These are phyloP conservation scores for Peromyscus melanophrys DNA, from an alignment of 2,797 vertebrate genomes.

Conservation along the genomic window DNA sequence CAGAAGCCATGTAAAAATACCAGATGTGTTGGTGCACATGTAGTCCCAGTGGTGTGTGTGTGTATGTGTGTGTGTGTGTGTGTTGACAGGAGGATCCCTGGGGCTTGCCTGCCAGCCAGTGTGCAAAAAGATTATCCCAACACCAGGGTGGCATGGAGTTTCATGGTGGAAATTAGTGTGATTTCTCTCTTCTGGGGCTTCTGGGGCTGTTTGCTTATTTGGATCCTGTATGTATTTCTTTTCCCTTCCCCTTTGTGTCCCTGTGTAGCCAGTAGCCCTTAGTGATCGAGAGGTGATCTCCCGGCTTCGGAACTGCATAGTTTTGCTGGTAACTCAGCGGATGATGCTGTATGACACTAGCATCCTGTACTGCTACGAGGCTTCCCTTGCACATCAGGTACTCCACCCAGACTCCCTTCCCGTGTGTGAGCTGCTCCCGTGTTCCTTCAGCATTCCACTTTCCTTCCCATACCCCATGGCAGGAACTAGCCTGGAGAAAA, in stretches of 20 bases:
- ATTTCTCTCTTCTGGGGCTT: neutral
- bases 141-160: neutral
- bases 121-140: neutral
- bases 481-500: neutral
- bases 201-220: neutral
- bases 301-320: constrained; percentile 96
- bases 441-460: neutral
- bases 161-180: neutral
- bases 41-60: too few relatives aligned
- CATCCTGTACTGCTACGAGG: constrained; percentile 98
- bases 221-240: neutral
- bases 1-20: neutral
- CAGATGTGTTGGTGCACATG: neutral
- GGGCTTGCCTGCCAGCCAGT: neutral
- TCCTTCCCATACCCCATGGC: fast-evolving
- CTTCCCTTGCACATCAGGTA: constrained; percentile 96
- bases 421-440: neutral
- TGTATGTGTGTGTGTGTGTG: too few relatives aligned
- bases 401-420: neutral
- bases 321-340: constrained; percentile 94
- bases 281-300: constrained; percentile 98
- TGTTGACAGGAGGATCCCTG: neutral
- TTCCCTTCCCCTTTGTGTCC: neutral
- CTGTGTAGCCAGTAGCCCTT: constrained; percentile 92
- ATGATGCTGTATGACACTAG: constrained; percentile 97